phyloP scores from a whole-genome alignment of 2,113 vertebrate species.

The Trachemys scripta region DNA sequence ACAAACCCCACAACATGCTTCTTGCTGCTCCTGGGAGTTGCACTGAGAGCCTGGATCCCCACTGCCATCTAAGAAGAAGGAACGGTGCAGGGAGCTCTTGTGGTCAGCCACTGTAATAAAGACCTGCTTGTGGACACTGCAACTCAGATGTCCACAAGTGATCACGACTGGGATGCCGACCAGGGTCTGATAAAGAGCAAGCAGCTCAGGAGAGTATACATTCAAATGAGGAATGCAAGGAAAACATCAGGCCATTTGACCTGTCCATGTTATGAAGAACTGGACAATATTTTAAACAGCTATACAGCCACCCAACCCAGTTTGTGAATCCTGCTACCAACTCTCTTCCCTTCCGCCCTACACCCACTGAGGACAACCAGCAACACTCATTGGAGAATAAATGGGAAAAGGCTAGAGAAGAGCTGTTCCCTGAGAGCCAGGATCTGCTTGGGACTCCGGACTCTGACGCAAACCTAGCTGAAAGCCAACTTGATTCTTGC shows the following conservation, averaged over 20 bases:
- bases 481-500: too few species aligned
- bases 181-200: not conserved
- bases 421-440: too few species aligned
- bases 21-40: not conserved
- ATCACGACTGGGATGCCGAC: not conserved
- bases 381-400: too few species aligned
- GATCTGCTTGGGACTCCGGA: too few species aligned
- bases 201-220: not conserved
- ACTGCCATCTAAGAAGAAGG: not conserved
- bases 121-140: not conserved
- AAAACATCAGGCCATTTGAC: not conserved
- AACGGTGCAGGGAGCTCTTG: not conserved
- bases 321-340: too few species aligned
- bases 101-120: not conserved
- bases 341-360: too few species aligned
- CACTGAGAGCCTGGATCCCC: not conserved
- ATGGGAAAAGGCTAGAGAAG: too few species aligned
- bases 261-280: not conserved
- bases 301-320: too few species aligned
- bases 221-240: not conserved
- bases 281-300: not conserved
- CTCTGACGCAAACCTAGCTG: too few species aligned
- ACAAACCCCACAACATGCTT: not conserved
- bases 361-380: too few species aligned
- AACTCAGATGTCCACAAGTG: not conserved